Evolutionary conservation across 2,888 invertebrate species (phyloP).

Genomic region (Polylopha cassiicola): DNA sequence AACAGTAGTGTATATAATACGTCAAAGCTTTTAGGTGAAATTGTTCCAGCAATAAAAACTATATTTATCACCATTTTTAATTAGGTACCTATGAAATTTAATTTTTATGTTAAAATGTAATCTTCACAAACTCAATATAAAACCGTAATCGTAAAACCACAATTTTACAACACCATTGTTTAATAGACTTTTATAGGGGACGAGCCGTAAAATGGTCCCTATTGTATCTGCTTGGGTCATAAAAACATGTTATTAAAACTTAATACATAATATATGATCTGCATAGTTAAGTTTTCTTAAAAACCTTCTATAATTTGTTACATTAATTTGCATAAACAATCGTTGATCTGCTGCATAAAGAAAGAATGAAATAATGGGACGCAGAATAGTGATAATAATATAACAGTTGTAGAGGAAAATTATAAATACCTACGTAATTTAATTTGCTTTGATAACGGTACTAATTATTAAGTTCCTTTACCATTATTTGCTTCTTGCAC

Average conservation of each 20-base stretch:
- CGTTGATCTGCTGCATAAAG: too few species aligned
- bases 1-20: too few species aligned
- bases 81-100: neutral
- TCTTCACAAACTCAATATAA: conserved; percentile 4
- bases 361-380: too few species aligned
- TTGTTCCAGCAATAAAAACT: neutral
- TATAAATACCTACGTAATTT: too few species aligned
- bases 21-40: too few species aligned
- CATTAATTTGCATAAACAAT: too few species aligned
- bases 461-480: neutral
- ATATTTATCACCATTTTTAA: neutral
- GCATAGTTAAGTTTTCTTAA: too few species aligned
- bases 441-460: too few species aligned
- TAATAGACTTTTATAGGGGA: conserved; percentile 15
- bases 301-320: too few species aligned
- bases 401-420: too few species aligned
- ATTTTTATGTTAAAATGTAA: conserved; percentile 8
- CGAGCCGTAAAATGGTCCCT: conserved; percentile 2
- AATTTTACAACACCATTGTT: conserved; percentile 17
- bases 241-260: conserved; percentile 12
- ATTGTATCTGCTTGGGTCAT: conserved; percentile 7
- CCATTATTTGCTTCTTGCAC: neutral
- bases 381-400: too few species aligned
- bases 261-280: conserved; percentile 1
- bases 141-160: conserved; percentile 12